These are phyloP conservation scores for Ptychochromis oligacanthus DNA, from an alignment of 2,113 vertebrate genomes.

Conservation along the genomic window DNA sequence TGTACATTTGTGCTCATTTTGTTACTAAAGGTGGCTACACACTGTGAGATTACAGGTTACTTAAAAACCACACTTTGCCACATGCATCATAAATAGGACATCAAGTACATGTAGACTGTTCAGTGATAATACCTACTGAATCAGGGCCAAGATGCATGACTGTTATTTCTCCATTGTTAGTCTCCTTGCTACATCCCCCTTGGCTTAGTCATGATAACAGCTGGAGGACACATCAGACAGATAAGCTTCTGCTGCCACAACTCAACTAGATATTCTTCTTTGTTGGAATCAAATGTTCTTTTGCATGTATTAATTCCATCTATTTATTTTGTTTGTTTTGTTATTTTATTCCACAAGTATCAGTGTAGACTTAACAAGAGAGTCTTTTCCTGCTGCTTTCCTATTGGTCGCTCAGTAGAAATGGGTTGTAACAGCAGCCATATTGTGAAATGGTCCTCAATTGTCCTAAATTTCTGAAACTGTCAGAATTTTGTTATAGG, in stretches of 20 bases:
- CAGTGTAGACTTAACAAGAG: too few species aligned
- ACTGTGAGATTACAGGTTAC: not conserved
- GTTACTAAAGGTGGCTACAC: not conserved
- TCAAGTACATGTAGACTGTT: not conserved
- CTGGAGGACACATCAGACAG: not conserved
- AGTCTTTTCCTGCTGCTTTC: too few species aligned
- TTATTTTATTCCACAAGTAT: too few species aligned
- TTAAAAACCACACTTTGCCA: not conserved
- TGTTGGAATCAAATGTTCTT: not conserved
- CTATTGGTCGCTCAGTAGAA: too few species aligned
- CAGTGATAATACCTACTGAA: not conserved
- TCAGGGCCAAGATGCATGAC: not conserved
- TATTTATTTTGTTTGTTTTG: not conserved
- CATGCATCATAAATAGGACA: not conserved
- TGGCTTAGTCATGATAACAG: not conserved
- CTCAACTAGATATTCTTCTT: not conserved
- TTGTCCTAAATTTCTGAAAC: too few species aligned
- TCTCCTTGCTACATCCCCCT: not conserved
- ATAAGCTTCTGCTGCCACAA: not conserved
- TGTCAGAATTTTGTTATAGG: too few species aligned
- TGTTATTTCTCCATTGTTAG: not conserved
- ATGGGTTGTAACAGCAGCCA: too few species aligned
- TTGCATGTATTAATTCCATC: not conserved
- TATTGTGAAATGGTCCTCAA: too few species aligned
- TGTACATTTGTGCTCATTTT: slow-evolving; percentile 3